Percentiles rank a stretch among this genome's conserved stretches.
Evolutionary conservation across 2,797 vertebrate genomes (phyloP).

Genomic region (Crocodylus rhombifer): DNA sequence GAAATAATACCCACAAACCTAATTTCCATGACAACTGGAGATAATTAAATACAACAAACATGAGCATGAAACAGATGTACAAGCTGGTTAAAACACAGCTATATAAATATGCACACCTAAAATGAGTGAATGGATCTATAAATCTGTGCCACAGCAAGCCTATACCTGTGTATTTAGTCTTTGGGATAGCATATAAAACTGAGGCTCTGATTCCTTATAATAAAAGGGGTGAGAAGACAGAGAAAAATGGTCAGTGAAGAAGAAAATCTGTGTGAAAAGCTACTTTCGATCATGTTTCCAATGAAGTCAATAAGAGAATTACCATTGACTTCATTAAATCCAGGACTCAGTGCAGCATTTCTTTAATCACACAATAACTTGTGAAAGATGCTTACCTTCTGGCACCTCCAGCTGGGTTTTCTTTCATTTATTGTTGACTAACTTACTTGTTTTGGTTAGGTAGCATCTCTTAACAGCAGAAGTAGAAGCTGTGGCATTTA

Average conservation of each 20-base stretch:
- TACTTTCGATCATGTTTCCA: too few species aligned
- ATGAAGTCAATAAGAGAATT: not conserved
- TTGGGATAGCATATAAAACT: not conserved
- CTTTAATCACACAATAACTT: not conserved
- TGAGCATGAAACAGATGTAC: not conserved
- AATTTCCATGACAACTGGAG: not conserved
- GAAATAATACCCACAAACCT: not conserved
- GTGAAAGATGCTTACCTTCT: not conserved
- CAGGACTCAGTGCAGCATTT: not conserved
- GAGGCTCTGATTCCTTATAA: not conserved
- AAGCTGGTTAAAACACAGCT: not conserved
- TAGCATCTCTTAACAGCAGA: not conserved
- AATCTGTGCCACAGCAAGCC: not conserved
- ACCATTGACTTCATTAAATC: not conserved
- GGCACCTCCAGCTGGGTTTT: not conserved
- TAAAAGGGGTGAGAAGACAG: not conserved
- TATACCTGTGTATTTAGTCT: not conserved
- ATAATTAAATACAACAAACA: not conserved
- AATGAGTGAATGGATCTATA: not conserved
- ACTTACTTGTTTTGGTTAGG: not conserved
- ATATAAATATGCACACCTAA: not conserved
- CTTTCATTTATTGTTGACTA: fast-evolving
- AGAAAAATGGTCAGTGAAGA: not conserved
- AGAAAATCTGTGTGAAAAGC: not conserved
- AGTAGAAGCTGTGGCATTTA: fast-evolving